A percentile compares a stretch with the other conserved stretches of the same genome.
Evolutionary conservation across 2,797 vertebrate genomes (phyloP).

Genomic region (Amblyopsis hoosieri): DNA sequence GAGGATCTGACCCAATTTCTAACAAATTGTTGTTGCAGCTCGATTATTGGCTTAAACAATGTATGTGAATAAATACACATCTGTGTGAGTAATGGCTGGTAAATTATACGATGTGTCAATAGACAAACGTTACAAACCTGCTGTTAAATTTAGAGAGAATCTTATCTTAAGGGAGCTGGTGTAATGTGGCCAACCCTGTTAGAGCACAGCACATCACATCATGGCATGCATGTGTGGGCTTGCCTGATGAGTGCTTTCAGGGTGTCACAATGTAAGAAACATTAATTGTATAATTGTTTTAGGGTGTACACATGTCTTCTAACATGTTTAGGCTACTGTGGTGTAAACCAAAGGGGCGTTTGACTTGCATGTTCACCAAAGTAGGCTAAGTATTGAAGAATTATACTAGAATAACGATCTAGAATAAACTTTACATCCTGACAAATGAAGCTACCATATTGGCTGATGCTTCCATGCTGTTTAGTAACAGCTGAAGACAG

Average conservation of each 20-base stretch:
- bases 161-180: slow-evolving; percentile 17
- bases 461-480: no score
- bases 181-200: slow-evolving; percentile 37
- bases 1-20: slow-evolving; percentile 54
- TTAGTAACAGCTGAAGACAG: no score
- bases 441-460: no score
- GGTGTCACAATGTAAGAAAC: neutral
- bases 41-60: slow-evolving; percentile 8
- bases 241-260: slow-evolving; percentile 24
- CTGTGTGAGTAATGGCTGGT: neutral
- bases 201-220: slow-evolving; percentile 26
- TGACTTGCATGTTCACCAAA: no score
- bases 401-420: no score
- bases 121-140: neutral
- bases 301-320: no score
- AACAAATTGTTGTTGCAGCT: slow-evolving; percentile 19
- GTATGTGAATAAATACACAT: neutral
- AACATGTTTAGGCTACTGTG: no score
- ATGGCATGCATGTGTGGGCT: slow-evolving; percentile 54
- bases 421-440: no score
- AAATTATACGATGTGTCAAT: neutral
- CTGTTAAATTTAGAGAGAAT: neutral
- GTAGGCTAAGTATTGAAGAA: no score
- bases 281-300: no score
- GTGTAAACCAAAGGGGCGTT: no score